Conservation (phyloP, 2,888 invertebrate species). For the Caenorhabditis becei region DNA sequence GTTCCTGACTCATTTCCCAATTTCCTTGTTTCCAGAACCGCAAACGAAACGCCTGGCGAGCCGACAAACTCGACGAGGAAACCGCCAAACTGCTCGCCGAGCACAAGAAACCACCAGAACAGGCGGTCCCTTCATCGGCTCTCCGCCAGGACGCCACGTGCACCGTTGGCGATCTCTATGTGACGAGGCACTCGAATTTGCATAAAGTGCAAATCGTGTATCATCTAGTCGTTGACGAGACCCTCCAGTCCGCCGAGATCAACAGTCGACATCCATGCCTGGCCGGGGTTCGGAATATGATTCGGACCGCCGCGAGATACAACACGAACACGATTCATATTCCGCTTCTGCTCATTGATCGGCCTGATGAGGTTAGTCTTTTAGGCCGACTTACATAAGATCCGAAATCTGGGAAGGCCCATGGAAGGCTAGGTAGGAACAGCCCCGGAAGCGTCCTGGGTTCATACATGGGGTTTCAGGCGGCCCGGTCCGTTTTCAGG, state of each 20-base stretch:
- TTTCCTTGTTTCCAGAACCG: conserved; percentile 40
- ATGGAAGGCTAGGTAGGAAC: no score
- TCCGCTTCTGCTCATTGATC: conserved; percentile 93
- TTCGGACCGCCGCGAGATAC: conserved; percentile 95
- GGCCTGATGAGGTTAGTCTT: conserved; percentile 90
- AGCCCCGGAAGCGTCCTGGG: no score
- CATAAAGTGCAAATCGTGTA: conserved; percentile 88
- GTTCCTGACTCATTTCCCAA: background rate
- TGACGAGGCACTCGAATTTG: conserved; percentile 81
- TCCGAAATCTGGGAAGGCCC: no score
- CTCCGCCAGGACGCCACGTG: conserved; percentile 58
- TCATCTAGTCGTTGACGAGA: conserved; percentile 93
- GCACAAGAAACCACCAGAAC: conserved; percentile 30
- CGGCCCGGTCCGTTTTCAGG: no score
- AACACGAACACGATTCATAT: conserved; percentile 94
- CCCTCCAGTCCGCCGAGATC: conserved; percentile 87
- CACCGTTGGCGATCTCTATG: conserved; percentile 82
- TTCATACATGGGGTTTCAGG: no score
- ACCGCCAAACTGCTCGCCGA: background rate
- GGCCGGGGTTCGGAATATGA: conserved; percentile 93
- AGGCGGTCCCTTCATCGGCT: conserved; percentile 15
- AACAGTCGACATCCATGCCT: conserved; percentile 91
- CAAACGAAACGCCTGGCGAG: conserved; percentile 59
- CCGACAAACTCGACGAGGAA: conserved; percentile 40
- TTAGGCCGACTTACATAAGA: no score